These are phyloP conservation scores for Pteronotus mesoamericanus DNA, from an alignment of 2,797 vertebrate species.

Conservation along the genomic window DNA sequence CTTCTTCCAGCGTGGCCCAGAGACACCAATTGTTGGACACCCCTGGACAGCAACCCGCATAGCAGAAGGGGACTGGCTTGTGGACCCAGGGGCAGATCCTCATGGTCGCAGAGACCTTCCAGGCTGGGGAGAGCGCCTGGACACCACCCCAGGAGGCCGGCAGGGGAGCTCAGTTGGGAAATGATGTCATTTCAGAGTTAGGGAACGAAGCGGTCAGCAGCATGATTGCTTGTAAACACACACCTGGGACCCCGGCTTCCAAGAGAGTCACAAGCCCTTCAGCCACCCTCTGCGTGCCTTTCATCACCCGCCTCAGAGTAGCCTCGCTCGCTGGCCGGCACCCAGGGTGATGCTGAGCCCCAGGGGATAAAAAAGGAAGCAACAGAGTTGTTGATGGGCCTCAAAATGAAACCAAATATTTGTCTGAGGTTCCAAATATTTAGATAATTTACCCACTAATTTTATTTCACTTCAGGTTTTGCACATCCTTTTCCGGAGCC, in stretches of 20 bases:
- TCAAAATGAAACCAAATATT: constrained; percentile 53
- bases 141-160: not conserved
- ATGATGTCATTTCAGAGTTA: fast-evolving
- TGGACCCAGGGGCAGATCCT: not conserved
- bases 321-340: not conserved
- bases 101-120: too few species aligned
- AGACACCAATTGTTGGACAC: too few species aligned
- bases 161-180: fast-evolving
- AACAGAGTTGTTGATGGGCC: not conserved
- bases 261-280: fast-evolving
- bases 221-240: fast-evolving
- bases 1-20: too few species aligned
- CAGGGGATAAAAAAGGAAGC: not conserved
- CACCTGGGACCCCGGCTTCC: too few species aligned
- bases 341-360: not conserved
- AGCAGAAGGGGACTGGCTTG: fast-evolving
- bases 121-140: not conserved
- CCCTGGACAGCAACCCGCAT: fast-evolving
- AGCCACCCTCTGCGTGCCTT: fast-evolving
- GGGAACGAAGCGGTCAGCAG: fast-evolving
- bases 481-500: constrained; percentile 45
- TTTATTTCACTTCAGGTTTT: constrained; percentile 40
- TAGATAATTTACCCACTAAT: constrained; percentile 30
- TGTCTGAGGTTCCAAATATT: constrained; percentile 53
- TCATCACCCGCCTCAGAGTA: not conserved